Base-by-base conservation (phyloP, 2,888 invertebrate genomes). In the Eilema depressum region DNA sequence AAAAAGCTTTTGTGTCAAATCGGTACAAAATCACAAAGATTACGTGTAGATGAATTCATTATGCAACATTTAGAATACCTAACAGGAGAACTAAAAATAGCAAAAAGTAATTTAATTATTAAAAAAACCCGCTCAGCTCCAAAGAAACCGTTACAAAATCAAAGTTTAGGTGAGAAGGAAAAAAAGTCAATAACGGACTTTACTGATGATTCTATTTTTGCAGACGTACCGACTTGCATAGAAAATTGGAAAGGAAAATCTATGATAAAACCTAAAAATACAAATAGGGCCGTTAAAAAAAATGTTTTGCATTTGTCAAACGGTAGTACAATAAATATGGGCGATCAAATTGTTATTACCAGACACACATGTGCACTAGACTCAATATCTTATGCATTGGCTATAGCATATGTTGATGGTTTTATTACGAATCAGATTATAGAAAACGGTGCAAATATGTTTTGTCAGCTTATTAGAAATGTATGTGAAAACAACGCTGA, bases 11-110 rank as follows among this genome's bases (percentile, higher is more conserved):
- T 69, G 12, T 69, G 25, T 33, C n/a, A 33, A 30, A 64, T 59
- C 20, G 11, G 17, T 41, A 64, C 69, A 7, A 69, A 60, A 28
- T 53, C n/a, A 26, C 63, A 69, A 26, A 53, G 69, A 69, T 57
- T 73, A 30, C 63, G 71, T 28, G 61, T 68, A 33, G 71, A 68
- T 64, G 64, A 68, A 60, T 71, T 71, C 56, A 61, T 71, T 47
- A 64, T 26, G 56, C 30, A 47, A 61, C 71, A 68, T 53, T 26
- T 61, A 64, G 60, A 71, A 25, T 68, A 63, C 47, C 33, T 71
- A 37, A 25, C 61, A 33, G 67, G 71, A 25, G 67, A 68, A 56
- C 47, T 71, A 28, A 64, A 71, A 68, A 64, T 63, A n/a, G 63
- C 63, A 7, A 64, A 53, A 12, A 33, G 28, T 57, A 62, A 62